These are phyloP conservation scores for Graptemys geographica DNA, from an alignment of 2,797 vertebrate species.

Conservation along the genomic window DNA sequence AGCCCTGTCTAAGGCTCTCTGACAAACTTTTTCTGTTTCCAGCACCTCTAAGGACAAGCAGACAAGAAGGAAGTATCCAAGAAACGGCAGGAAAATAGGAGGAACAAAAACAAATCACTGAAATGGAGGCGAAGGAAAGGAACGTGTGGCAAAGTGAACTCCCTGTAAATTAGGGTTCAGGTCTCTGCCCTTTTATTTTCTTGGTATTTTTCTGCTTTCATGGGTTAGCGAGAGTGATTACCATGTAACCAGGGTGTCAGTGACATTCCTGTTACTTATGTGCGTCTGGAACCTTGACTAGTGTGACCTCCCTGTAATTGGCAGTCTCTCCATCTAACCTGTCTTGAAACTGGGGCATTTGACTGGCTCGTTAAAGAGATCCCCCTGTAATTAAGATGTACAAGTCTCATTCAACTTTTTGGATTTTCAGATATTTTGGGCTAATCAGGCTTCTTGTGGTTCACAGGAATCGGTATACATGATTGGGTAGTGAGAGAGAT, in stretches of 20 bases:
- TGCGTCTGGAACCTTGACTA: not conserved
- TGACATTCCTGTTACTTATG: not conserved
- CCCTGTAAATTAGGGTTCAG: not conserved
- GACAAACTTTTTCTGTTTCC: too few relatives aligned
- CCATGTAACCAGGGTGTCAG: not conserved
- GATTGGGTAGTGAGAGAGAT: too few relatives aligned
- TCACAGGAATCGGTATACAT: too few relatives aligned
- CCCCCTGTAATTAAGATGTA: too few relatives aligned
- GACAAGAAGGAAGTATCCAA: not conserved
- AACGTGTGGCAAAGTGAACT: not conserved
- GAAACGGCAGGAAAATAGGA: not conserved
- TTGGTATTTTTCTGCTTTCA: not conserved
- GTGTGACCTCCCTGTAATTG: not conserved
- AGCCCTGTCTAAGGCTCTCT: too few relatives aligned
- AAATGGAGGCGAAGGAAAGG: not conserved
- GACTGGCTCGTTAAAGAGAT: too few relatives aligned
- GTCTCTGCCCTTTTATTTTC: not conserved
- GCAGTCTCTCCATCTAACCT: too few relatives aligned
- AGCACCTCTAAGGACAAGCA: not conserved
- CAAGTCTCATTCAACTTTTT: too few relatives aligned
- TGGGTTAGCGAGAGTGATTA: not conserved
- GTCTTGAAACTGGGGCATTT: too few relatives aligned
- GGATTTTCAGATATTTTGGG: too few relatives aligned
- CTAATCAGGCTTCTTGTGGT: too few relatives aligned
- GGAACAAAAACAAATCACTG: not conserved